These are phyloP conservation scores for Watsonalla binaria DNA, from an alignment of 2,888 invertebrate genomes.

Conservation along the genomic window DNA sequence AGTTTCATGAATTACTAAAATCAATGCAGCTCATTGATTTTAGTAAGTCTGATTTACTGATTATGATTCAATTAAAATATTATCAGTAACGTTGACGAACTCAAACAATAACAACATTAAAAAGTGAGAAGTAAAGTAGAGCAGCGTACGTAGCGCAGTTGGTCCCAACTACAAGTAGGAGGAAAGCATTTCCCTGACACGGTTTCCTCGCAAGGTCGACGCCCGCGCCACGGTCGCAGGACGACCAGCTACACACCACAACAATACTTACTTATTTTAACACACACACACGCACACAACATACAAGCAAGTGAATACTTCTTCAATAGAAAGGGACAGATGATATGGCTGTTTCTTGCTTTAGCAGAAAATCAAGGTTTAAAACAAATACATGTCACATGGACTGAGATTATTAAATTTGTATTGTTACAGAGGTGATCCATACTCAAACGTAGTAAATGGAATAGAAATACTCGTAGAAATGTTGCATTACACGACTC, in stretches of 20 bases:
- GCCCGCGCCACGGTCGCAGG: conserved; percentile 51
- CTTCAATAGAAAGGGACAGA: not conserved
- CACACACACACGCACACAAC: not conserved
- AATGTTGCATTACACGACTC: no score
- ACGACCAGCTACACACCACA: conserved; percentile 4
- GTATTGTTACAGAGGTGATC: no score
- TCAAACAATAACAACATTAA: not conserved
- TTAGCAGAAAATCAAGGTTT: no score
- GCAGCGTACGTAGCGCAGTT: conserved; percentile 26
- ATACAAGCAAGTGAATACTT: not conserved
- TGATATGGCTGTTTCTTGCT: not conserved
- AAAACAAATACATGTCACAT: no score
- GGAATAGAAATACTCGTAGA: no score
- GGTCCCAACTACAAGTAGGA: conserved; percentile 30
- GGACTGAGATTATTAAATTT: no score
- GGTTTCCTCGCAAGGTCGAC: conserved; percentile 62
- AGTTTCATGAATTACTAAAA: no score
- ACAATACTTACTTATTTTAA: not conserved
- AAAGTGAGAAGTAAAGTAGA: conserved; percentile 33
- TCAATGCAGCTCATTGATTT: no score
- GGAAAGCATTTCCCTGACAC: conserved; percentile 69
- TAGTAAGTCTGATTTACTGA: no score
- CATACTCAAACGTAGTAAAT: no score
- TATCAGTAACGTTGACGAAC: no score
- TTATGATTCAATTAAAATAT: no score